phyloP scores from a whole-genome alignment of 2,888 invertebrate genomes.

The Fissipunctia ypsillon region DNA sequence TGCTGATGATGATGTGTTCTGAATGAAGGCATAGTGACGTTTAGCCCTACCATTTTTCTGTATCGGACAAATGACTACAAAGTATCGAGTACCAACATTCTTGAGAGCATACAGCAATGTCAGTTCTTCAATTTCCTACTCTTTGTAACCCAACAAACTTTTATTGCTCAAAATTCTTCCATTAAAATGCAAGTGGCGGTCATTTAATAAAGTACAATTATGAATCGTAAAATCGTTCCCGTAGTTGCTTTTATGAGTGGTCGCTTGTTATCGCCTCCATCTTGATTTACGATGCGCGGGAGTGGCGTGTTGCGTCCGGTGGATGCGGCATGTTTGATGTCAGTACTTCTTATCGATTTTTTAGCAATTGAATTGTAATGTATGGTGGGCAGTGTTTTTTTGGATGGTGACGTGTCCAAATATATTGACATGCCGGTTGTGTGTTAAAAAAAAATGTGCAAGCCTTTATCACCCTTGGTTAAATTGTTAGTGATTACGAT shows the following conservation, averaged over 20 bases:
- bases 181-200: constrained; percentile 86
- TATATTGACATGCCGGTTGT: background rate
- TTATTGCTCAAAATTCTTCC: constrained; percentile 78
- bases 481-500: too few relatives aligned
- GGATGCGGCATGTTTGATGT: constrained; percentile 70
- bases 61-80: background rate
- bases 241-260: constrained; percentile 87
- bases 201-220: constrained; percentile 90
- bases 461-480: background rate
- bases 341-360: constrained; percentile 58
- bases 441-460: too few relatives aligned
- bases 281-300: constrained; percentile 85
- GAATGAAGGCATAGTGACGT: background rate
- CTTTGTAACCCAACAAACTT: constrained; percentile 64
- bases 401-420: constrained; percentile 31
- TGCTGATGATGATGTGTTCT: background rate
- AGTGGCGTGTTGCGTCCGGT: constrained; percentile 65
- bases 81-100: background rate
- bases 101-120: background rate
- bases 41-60: background rate
- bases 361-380: constrained; percentile 59
- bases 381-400: constrained; percentile 22
- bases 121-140: constrained; percentile 38
- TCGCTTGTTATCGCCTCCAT: constrained; percentile 87
- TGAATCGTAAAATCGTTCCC: constrained; percentile 89